A percentile compares a stretch with the other conserved stretches of the same genome.
These are phyloP conservation scores for Torymus texanus DNA, from an alignment of 2,888 invertebrate genomes.

Conservation along the genomic window DNA sequence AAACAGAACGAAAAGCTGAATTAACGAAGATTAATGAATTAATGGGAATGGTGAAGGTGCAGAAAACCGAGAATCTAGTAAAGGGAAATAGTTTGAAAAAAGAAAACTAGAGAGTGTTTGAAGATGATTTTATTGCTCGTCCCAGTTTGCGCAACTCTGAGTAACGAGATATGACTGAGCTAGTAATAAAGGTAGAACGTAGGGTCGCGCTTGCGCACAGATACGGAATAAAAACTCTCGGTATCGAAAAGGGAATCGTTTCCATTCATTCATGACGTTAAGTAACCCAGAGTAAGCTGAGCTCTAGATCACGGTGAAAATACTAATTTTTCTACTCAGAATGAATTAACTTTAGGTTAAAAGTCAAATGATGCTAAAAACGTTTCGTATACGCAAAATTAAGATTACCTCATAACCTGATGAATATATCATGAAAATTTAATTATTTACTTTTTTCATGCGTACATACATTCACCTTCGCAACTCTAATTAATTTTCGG, in stretches of 20 bases:
- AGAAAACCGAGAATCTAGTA: not conserved
- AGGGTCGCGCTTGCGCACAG: slow-evolving; percentile 3
- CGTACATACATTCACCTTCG: too few relatives aligned
- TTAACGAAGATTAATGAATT: slow-evolving; percentile 17
- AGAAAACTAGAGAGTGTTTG: not conserved
- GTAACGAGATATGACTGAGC: slow-evolving; percentile 42
- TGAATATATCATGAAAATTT: too few relatives aligned
- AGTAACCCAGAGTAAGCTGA: slow-evolving; percentile 7
- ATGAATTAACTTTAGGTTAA: not conserved
- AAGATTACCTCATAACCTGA: too few relatives aligned
- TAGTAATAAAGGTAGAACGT: slow-evolving; percentile 2
- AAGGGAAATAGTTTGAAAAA: slow-evolving; percentile 4
- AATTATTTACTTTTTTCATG: too few relatives aligned
- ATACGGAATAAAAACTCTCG: slow-evolving; percentile 20
- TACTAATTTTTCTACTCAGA: not conserved
- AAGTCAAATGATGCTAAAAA: not conserved
- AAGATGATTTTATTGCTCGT: slow-evolving; percentile 44
- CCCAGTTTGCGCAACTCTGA: slow-evolving; percentile 26
- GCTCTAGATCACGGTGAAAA: not conserved
- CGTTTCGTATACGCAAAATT: too few relatives aligned
- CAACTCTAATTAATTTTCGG: too few relatives aligned
- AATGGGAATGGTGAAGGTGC: not conserved
- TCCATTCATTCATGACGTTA: slow-evolving; percentile 13
- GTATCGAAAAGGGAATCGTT: slow-evolving; percentile 21
- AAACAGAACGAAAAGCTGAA: too few relatives aligned